A percentile compares a stretch with the other conserved stretches of the same genome.
These are phyloP conservation scores for Meleagris gallopavo DNA, from an alignment of 2,113 vertebrate species.

Conservation along the genomic window DNA sequence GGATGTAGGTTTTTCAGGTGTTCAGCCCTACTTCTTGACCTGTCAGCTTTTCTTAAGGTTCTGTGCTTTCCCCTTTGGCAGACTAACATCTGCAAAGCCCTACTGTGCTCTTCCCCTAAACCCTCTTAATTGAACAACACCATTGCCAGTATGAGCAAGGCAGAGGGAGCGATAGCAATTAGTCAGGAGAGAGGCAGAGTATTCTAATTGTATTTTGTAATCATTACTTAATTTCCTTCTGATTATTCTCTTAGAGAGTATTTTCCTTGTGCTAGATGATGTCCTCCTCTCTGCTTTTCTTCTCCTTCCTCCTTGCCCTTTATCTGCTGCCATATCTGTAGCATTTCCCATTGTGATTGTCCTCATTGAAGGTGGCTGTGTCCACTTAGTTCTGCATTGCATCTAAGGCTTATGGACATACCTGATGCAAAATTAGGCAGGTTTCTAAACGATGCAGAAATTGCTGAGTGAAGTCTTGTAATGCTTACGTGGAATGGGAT, in stretches of 20 bases:
- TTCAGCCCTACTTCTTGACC: not conserved
- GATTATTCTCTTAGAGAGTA: not conserved
- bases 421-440: not conserved
- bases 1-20: not conserved
- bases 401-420: not conserved
- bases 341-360: not conserved
- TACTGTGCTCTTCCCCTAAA: not conserved
- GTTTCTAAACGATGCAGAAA: not conserved
- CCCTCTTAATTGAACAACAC: not conserved
- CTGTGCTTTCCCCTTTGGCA: not conserved
- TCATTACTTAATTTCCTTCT: not conserved
- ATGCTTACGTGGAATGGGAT: not conserved
- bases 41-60: not conserved
- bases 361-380: not conserved
- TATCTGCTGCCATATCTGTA: rapidly evolving
- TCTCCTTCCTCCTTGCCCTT: not conserved
- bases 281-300: not conserved
- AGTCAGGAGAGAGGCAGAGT: not conserved
- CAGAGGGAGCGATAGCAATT: not conserved
- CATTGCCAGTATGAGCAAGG: not conserved
- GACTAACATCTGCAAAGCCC: not conserved
- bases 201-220: not conserved
- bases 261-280: not conserved
- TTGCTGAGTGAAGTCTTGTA: not conserved
- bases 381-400: not conserved